Percentiles rank a stretch among this genome's conserved stretches.
Conservation (phyloP, 2,113 vertebrate species). For the Tragelaphus buxtoni region DNA sequence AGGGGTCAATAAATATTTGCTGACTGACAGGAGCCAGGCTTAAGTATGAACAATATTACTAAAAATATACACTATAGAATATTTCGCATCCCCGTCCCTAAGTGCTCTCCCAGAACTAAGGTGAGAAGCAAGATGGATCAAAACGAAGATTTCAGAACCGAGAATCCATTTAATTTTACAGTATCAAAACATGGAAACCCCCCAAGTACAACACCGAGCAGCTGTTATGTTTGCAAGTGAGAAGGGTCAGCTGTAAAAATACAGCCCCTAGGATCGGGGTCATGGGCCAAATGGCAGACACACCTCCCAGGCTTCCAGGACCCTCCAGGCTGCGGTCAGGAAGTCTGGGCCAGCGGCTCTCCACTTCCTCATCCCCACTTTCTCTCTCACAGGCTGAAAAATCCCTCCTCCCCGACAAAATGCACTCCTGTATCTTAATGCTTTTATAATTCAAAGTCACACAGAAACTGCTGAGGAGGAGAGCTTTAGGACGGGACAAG, state of each 20-base stretch:
- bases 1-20: background rate
- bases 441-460: background rate
- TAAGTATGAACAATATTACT: background rate
- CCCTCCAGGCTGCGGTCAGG: background rate
- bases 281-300: background rate
- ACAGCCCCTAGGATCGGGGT: background rate
- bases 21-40: background rate
- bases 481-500: background rate
- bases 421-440: background rate
- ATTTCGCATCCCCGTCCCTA: background rate
- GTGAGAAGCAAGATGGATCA: background rate
- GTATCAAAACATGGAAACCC: constrained; percentile 49
- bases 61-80: background rate
- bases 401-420: background rate
- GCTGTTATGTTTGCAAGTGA: constrained; percentile 50
- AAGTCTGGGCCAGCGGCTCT: background rate
- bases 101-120: background rate
- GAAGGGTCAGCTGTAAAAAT: constrained; percentile 64
- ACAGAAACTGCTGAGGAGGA: background rate
- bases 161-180: constrained; percentile 43
- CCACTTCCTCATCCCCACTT: background rate
- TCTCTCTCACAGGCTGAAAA: background rate
- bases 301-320: background rate
- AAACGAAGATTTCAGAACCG: constrained; percentile 29
- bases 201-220: constrained; percentile 54